Evolutionary conservation across 2,797 vertebrate species (phyloP), one percentile per base, ranked within the genome.

Genomic region (Alosa sapidissima): DNA sequence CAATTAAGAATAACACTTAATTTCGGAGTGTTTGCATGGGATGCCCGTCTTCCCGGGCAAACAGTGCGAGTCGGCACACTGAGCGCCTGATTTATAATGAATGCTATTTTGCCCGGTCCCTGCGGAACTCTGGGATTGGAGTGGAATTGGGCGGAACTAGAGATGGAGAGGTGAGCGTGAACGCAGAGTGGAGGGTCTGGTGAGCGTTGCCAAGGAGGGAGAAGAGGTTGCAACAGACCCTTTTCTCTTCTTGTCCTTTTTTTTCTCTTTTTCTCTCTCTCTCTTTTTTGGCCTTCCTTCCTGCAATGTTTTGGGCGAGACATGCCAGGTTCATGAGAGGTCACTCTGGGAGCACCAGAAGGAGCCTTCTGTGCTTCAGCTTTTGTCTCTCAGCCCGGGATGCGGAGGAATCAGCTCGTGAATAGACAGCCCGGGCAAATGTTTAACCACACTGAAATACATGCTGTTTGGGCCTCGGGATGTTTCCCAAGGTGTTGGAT

Each of bases 1-100:
- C 92, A 92, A 93, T 94, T 94, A 94, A 90, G 90, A 90, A 91
- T 89, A 92, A 93, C 92, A 91, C 90, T 93, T 91, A 85, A 88
- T 91, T 89, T 88, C 91, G 85, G 88, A 91, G 89, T 88, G 87
- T 87, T 87, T 84, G 88, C 85, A 86, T 82, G 83, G 81, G 86
- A 84, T 81, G 82, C 24, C 84, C 86, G 55, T 87, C 85, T 88
- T 88, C 87, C 45, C 87, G 36, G 85, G 87, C 87, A 85, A 68
- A 86, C 83, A 68, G 81, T 51, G 41, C 52, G 84, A 83, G 84
- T 81, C 84, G 16, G 36, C 68, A 41, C 10, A 21, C 54, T 10
- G 10, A 0, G 5, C 72, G 85, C 52, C 86, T 84, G 85, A 88
- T 87, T 90, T 89, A 86, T 91, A 89, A 91, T 91, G 89, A 87